phyloP scores from a whole-genome alignment of 2,113 vertebrate genomes.

The Eptesicus fuscus region DNA sequence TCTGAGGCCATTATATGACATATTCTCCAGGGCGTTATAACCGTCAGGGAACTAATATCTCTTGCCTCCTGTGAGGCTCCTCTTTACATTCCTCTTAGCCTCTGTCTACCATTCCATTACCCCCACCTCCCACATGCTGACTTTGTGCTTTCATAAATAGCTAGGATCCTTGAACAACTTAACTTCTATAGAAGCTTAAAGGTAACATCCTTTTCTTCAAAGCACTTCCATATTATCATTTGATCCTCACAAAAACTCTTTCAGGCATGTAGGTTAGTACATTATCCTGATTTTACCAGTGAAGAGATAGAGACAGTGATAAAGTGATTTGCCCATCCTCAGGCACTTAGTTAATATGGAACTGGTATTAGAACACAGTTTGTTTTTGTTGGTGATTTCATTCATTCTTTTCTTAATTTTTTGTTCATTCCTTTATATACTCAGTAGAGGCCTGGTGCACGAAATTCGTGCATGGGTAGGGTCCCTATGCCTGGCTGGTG shows the following conservation, averaged over 20 bases:
- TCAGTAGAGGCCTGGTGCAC: neutral
- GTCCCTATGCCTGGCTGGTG: no score
- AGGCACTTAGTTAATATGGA: neutral
- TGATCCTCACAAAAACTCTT: constrained; percentile 56
- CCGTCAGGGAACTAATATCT: neutral
- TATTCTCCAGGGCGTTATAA: neutral
- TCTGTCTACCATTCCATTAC: constrained; percentile 2
- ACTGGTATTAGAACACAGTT: neutral
- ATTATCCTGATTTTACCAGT: constrained; percentile 40
- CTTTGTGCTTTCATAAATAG: constrained; percentile 56
- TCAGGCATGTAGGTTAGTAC: constrained; percentile 53
- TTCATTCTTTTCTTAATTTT: neutral
- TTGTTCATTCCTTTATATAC: neutral
- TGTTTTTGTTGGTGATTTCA: neutral
- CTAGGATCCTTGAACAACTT: constrained; percentile 47
- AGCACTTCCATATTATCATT: constrained; percentile 54
- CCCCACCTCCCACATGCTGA: neutral
- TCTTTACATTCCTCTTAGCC: constrained; percentile 36
- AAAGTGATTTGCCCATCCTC: neutral
- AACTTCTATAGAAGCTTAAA: constrained; percentile 39
- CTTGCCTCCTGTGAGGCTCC: neutral
- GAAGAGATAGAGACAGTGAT: neutral
- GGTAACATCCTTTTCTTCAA: constrained; percentile 61
- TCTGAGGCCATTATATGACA: neutral
- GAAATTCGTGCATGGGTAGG: no score